Conservation (phyloP, 1,140 invertebrate species). For the Campodea augens region DNA sequence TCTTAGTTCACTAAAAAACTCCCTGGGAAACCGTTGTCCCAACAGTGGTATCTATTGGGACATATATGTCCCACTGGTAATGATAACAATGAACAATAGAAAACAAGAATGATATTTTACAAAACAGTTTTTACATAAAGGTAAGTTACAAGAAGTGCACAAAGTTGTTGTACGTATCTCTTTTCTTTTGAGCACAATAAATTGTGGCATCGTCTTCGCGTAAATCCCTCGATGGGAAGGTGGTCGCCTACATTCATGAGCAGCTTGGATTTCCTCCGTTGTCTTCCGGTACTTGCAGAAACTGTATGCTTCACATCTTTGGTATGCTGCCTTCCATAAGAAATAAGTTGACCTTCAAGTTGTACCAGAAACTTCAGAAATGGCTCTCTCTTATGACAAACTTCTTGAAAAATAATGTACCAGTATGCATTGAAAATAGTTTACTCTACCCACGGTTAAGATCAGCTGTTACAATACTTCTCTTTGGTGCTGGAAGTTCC, state of each 20-base stretch:
- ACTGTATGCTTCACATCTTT: constrained; percentile 7
- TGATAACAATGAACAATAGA: too few relatives aligned
- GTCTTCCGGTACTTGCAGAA: constrained; percentile 8
- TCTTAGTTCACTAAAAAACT: too few relatives aligned
- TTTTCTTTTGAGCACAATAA: constrained; percentile 7
- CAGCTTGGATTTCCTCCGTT: constrained; percentile 11
- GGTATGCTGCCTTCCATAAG: constrained; percentile 6
- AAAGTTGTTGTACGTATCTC: constrained; percentile 9
- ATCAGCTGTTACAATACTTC: too few relatives aligned
- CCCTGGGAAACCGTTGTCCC: too few relatives aligned
- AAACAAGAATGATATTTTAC: constrained; percentile 9
- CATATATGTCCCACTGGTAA: too few relatives aligned
- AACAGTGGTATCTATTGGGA: too few relatives aligned
- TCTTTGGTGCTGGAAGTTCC: too few relatives aligned
- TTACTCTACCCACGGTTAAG: too few relatives aligned
- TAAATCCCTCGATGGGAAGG: constrained; percentile 7
- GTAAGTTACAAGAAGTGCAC: constrained; percentile 8
- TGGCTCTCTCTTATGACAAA: constrained; percentile 14
- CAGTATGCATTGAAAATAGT: constrained; percentile 3
- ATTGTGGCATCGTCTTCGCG: constrained; percentile 7
- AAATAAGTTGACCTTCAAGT: constrained; percentile 13
- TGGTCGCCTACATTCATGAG: constrained; percentile 13
- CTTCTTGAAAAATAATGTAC: constrained; percentile 11
- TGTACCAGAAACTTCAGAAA: constrained; percentile 13
- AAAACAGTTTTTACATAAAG: constrained; percentile 10